Evolutionary conservation across 1,140 invertebrate genomes (phyloP).

Genomic region (Hetaerina americana): DNA sequence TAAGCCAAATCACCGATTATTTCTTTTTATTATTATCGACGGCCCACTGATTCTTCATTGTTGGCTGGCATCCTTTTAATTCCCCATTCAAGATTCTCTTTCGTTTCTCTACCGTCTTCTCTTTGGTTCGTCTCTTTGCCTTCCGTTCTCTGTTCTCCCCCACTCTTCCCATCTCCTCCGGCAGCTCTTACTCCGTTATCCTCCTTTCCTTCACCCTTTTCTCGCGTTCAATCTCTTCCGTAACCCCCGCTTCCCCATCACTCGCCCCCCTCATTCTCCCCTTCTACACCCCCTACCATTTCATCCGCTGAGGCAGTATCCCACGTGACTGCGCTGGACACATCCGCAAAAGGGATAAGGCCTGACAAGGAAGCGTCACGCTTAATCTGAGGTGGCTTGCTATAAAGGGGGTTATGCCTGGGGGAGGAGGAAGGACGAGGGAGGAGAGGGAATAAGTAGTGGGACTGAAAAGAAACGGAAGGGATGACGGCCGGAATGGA

Average conservation of each 20-base stretch:
- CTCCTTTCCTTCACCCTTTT: neutral
- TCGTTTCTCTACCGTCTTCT: no score
- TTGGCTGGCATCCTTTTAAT: no score
- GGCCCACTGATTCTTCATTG: no score
- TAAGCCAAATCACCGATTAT: no score
- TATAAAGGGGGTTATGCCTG: neutral
- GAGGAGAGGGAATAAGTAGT: neutral
- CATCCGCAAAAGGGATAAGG: neutral
- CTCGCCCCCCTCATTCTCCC: neutral
- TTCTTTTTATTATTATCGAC: no score
- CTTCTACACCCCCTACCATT: neutral
- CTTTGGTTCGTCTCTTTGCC: no score
- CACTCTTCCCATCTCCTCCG: no score
- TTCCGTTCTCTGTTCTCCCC: no score
- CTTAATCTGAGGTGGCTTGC: neutral
- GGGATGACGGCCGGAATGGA: neutral
- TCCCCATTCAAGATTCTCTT: no score
- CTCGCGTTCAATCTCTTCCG: no score
- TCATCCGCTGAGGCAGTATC: neutral
- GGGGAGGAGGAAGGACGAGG: neutral
- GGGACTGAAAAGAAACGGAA: neutral
- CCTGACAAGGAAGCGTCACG: neutral
- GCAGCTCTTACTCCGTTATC: no score
- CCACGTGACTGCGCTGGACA: neutral
- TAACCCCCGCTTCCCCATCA: neutral